Evolutionary conservation across 2,113 vertebrate genomes (phyloP).

Genomic region (Naja naja): DNA sequence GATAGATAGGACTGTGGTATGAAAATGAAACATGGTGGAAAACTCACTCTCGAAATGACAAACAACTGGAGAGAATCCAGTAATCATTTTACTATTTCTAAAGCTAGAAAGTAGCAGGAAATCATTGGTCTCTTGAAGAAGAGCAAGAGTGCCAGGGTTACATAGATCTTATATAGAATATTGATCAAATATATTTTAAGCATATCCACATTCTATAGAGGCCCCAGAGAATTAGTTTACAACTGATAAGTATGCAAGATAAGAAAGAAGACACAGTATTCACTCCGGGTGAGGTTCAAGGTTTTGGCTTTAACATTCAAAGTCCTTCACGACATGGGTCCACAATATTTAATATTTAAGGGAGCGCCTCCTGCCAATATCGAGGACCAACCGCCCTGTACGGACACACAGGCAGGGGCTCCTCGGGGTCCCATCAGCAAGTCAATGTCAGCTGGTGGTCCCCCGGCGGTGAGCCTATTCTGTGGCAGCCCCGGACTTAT

Average conservation of each 20-base stretch:
- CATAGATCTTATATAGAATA: not conserved
- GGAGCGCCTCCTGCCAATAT: too few relatives aligned
- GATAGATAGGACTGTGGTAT: not conserved
- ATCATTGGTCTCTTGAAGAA: not conserved
- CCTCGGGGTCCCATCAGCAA: too few relatives aligned
- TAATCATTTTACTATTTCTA: not conserved
- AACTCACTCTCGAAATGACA: not conserved
- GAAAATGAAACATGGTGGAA: not conserved
- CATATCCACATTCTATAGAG: not conserved
- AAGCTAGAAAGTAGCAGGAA: not conserved
- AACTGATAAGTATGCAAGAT: not conserved
- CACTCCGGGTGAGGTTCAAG: too few relatives aligned
- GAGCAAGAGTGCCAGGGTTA: not conserved
- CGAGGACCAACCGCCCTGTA: too few relatives aligned
- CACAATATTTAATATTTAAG: too few relatives aligned
- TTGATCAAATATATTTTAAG: not conserved
- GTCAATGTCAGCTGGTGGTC: too few relatives aligned
- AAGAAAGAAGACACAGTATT: not conserved
- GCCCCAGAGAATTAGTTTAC: not conserved
- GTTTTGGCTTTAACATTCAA: too few relatives aligned
- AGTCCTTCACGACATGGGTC: too few relatives aligned
- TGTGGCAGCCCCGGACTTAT: too few relatives aligned
- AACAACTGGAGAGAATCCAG: not conserved
- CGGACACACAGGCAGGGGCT: too few relatives aligned
- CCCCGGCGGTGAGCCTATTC: too few relatives aligned